Evolutionary conservation across 53 echinoderm and acorn worm species (phyloP).

Genomic region (Stichopus horrens): DNA sequence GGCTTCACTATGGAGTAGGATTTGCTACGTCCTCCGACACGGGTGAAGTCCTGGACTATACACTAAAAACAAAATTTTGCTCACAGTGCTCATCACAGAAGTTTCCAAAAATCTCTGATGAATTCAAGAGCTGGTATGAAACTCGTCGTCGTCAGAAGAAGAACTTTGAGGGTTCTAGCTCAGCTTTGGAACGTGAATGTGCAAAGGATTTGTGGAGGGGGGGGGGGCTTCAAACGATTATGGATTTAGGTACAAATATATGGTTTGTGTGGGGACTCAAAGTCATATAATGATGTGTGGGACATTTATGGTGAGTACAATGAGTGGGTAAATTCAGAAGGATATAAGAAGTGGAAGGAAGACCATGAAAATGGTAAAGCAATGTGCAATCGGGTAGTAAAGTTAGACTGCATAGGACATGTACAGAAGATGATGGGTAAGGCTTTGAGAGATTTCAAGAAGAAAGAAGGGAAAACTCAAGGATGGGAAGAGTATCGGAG

Average conservation of each 20-base stretch:
- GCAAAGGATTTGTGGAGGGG: slow-evolving; percentile 37
- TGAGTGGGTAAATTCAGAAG: slow-evolving; percentile 9
- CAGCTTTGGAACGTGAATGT: slow-evolving; percentile 30
- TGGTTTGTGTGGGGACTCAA: slow-evolving; percentile 25
- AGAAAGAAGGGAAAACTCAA: slow-evolving; percentile 23
- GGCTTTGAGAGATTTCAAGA: slow-evolving; percentile 14
- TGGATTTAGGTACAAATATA: background rate
- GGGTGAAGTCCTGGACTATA: slow-evolving; percentile 38
- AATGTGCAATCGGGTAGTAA: background rate
- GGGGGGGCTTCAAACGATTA: background rate
- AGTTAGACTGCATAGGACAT: slow-evolving; percentile 30
- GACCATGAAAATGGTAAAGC: slow-evolving; percentile 4
- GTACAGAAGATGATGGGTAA: slow-evolving; percentile 35
- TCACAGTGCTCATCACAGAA: slow-evolving; percentile 23
- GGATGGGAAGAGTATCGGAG: slow-evolving; percentile 47
- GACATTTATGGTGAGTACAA: slow-evolving; percentile 7
- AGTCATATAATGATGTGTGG: slow-evolving; percentile 31
- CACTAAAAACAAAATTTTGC: slow-evolving; percentile 33
- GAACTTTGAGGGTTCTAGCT: slow-evolving; percentile 6
- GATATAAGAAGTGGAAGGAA: slow-evolving; percentile 10
- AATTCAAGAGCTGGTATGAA: slow-evolving; percentile 32
- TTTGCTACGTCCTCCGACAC: slow-evolving; percentile 44
- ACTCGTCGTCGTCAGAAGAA: background rate
- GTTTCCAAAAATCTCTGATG: slow-evolving; percentile 10
- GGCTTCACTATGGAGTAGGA: slow-evolving; percentile 47